Base-by-base conservation (phyloP, 2,888 invertebrate genomes). In the Conus canariensis region DNA sequence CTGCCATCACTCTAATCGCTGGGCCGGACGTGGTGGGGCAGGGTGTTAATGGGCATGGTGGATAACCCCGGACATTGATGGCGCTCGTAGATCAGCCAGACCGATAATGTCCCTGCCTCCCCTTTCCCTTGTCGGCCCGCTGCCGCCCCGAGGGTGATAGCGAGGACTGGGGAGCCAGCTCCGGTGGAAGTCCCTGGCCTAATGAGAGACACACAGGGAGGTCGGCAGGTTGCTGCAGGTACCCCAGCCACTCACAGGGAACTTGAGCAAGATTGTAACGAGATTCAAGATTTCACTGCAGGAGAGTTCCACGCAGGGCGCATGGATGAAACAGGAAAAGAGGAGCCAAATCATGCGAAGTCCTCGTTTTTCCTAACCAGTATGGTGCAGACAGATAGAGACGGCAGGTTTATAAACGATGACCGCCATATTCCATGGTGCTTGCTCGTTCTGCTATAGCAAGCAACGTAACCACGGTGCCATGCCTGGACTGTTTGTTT, bases 51-150 rank as follows among this genome's bases (percentile, higher is more conserved):
- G 30, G 86, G 67, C 19, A 22, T 16, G 60, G 67, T 64, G 60
- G 86, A 86, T 86, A 60, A 86, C 60, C 86, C 60, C 16, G 86
- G 86, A 86, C 86, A 67, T 64, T 30, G 86, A 86, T 85, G 86
- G 67, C 16, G 85, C 30, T 86, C 86, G 86, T 86, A 86, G 86
- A 86, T 86, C 86, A 67, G 86, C 67, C 64, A 45, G 30, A 67
- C 86, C 86, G 67, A 86, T 86, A 86, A 86, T 67, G 86, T 67
- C 45, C 67, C 86, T 60, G 14, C 30, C 10, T 25, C 45, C 30
- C 25, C 74, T 25, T 64, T n/a, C 67, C 64, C 86, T 45, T 83
- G 82, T 83, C 82, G 19, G 56, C 9, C 45, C 82, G 19, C 58
- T 58, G 82, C 56, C 56, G 56, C 56, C 82, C 82, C 22, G 19